These are phyloP conservation scores for Oedothorax gibbosus DNA, from an alignment of 1,140 invertebrate species.

Conservation along the genomic window DNA sequence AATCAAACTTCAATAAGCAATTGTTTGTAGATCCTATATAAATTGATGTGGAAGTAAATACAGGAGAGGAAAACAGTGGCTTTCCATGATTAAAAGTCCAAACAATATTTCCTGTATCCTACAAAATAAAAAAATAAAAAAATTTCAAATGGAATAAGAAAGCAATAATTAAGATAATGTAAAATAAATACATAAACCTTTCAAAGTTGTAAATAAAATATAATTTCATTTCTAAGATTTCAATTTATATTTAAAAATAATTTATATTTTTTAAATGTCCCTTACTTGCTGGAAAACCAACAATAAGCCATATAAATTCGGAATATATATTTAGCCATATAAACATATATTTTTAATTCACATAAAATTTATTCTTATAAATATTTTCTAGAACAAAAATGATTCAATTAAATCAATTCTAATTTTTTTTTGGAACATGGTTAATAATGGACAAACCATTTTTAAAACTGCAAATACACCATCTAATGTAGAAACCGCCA, in stretches of 20 bases:
- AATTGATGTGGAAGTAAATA: slow-evolving; percentile 70
- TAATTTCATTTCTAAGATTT: neutral
- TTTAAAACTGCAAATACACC: slow-evolving; percentile 72
- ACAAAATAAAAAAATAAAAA: slow-evolving; percentile 22
- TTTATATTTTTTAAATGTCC: neutral
- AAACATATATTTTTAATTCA: neutral
- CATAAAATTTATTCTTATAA: neutral
- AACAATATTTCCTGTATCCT: slow-evolving; percentile 68
- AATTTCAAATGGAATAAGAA: neutral
- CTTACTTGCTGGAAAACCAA: neutral
- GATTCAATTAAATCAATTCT: neutral
- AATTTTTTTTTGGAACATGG: neutral
- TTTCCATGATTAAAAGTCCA: slow-evolving; percentile 72
- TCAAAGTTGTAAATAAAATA: neutral
- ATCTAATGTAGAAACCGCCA: slow-evolving; percentile 73
- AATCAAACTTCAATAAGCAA: slow-evolving; percentile 70
- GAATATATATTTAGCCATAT: too few species aligned
- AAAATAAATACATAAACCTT: neutral
- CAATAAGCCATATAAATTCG: too few species aligned
- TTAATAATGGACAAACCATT: slow-evolving; percentile 17
- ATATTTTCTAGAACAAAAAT: neutral
- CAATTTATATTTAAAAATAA: neutral
- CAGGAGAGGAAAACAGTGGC: slow-evolving; percentile 77
- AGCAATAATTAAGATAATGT: neutral
- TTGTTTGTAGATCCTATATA: slow-evolving; percentile 74